A percentile compares a stretch with the other conserved stretches of the same genome.
Evolutionary conservation across 1,140 invertebrate genomes (phyloP).

Genomic region (Ostrea denselamellosa): DNA sequence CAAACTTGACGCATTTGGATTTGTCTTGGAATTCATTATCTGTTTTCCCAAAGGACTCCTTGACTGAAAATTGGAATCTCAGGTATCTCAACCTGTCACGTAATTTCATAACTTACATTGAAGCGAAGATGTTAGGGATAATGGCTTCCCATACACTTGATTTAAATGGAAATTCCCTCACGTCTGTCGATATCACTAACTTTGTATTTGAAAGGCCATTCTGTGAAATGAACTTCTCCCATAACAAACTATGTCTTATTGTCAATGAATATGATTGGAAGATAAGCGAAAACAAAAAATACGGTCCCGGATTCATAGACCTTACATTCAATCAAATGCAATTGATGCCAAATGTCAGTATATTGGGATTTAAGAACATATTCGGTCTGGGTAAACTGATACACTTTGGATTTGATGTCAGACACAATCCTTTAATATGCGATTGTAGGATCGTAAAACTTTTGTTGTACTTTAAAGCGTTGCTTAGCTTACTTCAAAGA

Average conservation of each 20-base stretch:
- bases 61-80: neutral
- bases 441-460: neutral
- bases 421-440: neutral
- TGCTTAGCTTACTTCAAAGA: neutral
- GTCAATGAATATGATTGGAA: neutral
- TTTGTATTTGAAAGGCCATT: neutral
- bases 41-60: neutral
- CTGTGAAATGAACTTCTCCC: neutral
- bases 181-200: neutral
- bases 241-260: neutral
- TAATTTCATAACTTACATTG: neutral
- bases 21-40: neutral
- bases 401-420: neutral
- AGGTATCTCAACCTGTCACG: neutral
- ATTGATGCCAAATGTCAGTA: neutral
- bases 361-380: neutral
- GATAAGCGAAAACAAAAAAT: neutral
- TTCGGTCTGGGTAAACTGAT: neutral
- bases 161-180: neutral
- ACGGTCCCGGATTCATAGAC: neutral
- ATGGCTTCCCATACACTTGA: neutral
- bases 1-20: neutral
- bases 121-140: neutral
- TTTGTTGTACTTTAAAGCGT: neutral
- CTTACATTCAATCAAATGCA: neutral